Percentiles rank a stretch among this genome's conserved stretches.
These are phyloP conservation scores for Pseudorhombus dupliciocellatus DNA, from an alignment of 2,113 vertebrate genomes.

Conservation along the genomic window DNA sequence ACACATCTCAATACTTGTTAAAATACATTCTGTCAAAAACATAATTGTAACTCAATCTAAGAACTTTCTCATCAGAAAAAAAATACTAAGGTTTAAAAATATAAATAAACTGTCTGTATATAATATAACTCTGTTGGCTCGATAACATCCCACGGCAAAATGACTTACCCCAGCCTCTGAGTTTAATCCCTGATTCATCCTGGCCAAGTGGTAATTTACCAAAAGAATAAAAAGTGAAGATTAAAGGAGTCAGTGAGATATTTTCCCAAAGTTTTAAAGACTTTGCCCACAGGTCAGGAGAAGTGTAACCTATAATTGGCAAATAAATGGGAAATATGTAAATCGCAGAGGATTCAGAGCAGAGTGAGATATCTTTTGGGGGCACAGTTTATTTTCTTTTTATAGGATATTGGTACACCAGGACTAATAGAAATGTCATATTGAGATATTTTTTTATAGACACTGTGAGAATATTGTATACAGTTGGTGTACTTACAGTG, in stretches of 20 bases:
- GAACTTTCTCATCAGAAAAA: too few relatives aligned
- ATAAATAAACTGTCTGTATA: neutral
- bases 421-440: conserved; percentile 21
- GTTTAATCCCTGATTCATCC: conserved; percentile 40
- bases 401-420: neutral
- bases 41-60: neutral
- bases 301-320: conserved; percentile 31
- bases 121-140: neutral
- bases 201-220: conserved; percentile 9
- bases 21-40: too few relatives aligned
- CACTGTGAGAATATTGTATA: conserved; percentile 7
- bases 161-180: conserved; percentile 6
- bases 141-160: conserved; percentile 35
- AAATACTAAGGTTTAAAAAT: neutral
- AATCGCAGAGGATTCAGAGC: conserved; percentile 33
- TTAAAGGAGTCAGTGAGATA: neutral
- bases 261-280: conserved; percentile 24
- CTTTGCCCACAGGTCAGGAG: conserved; percentile 42
- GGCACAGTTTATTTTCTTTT: conserved; percentile 26
- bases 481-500: conserved; percentile 28
- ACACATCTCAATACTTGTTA: too few relatives aligned
- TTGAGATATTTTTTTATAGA: conserved; percentile 30
- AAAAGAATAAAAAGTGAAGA: conserved; percentile 1
- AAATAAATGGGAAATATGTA: conserved; percentile 58
- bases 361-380: conserved; percentile 2